Percentiles rank a stretch among this genome's conserved stretches.
These are phyloP conservation scores for Gymnoscopelus microlampas DNA, from an alignment of 2,797 vertebrate genomes.

Conservation along the genomic window DNA sequence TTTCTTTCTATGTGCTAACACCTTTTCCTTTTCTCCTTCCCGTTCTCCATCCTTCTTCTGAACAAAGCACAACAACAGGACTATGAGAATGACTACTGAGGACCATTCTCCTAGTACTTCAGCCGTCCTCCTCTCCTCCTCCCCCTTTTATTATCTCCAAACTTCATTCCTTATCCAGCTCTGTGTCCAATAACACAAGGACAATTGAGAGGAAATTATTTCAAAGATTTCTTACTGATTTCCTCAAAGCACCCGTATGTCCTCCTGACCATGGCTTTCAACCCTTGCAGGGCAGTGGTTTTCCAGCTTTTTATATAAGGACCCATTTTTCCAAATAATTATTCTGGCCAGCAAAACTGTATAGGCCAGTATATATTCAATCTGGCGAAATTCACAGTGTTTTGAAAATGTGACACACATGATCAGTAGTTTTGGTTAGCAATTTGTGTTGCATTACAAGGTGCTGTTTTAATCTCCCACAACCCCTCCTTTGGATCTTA, in stretches of 20 bases:
- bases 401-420: too few species aligned
- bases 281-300: conserved; percentile 45
- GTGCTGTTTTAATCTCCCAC: too few species aligned
- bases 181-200: conserved; percentile 50
- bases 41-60: conserved; percentile 57
- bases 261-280: conserved; percentile 39
- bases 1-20: conserved; percentile 61
- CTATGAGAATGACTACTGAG: conserved; percentile 87
- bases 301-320: conserved; percentile 26
- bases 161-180: conserved; percentile 16
- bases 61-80: conserved; percentile 81
- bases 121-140: conserved; percentile 56
- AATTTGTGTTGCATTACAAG: neutral
- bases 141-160: conserved; percentile 39
- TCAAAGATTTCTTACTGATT: conserved; percentile 26
- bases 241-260: conserved; percentile 48
- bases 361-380: neutral
- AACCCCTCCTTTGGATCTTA: neutral
- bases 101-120: conserved; percentile 61
- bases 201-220: conserved; percentile 40
- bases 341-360: conserved; percentile 9
- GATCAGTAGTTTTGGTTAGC: neutral
- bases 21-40: conserved; percentile 43
- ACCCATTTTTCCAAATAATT: conserved; percentile 10
- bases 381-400: too few species aligned